Evolutionary conservation across 2,797 vertebrate genomes (phyloP), one percentile per base, ranked within the genome.

Genomic region (Sandelia bainsii): DNA sequence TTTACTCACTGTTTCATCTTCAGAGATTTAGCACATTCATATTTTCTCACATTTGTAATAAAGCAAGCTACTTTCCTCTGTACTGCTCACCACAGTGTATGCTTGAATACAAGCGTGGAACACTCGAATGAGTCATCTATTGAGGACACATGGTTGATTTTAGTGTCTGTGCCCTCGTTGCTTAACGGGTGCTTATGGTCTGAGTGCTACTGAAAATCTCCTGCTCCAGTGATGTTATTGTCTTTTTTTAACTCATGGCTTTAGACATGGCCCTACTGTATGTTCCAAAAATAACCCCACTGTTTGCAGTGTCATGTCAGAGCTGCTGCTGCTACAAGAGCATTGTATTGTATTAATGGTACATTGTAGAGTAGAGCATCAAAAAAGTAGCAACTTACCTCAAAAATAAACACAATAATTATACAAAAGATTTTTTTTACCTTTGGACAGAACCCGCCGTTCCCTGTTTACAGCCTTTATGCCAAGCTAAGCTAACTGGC

Each of bases 121-220:
- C 46, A 8, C 11, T 42, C 34, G 6, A 66, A 64, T 73, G 67
- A 73, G 49, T 79, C 62, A 77, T 75, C 56, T 23, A 5, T 51
- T 61, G 67, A 63, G 56, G 50, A 79, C 61, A 72, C 52, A 37
- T 42, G 42, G 54, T 60, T 50, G 49, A 57, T 69, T 82, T 56
- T 50, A 23, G 39, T 34, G 27, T 70, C 46, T 51, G 14, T 66
- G 58, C 22, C 51, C 49, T 86, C 50, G 37, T 61, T 5, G n/a
- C 50, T 64, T 22, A 40, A 44, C 37, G 17, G 44, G 23, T 51
- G 27, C 62, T 57, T 62, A 11, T 17, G 19, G 39, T 79, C 53
- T 49, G 49, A 60, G 56, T 59, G 52, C 52, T 56, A 50, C 62
- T 59, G 32, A 68, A 61, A 67, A 69, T 34, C 20, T 44, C 37